Conservation (phyloP, 2,797 vertebrate species). For the Lindbergichthys nudifrons region DNA sequence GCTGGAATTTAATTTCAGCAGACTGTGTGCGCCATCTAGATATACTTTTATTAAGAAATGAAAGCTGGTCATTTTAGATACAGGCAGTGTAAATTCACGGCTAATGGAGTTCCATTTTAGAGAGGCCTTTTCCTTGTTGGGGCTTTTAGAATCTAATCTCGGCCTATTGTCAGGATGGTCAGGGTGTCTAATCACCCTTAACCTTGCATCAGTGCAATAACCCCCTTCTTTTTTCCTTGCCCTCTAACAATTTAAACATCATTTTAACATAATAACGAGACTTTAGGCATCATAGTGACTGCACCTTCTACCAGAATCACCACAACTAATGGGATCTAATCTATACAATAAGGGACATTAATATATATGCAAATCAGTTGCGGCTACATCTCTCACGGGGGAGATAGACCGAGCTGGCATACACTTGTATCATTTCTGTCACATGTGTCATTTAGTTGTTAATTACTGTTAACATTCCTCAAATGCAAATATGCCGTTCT, state of each 20-base stretch:
- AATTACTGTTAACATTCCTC: slow-evolving; percentile 78
- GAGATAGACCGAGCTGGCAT: slow-evolving; percentile 65
- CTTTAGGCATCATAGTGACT: slow-evolving; percentile 80
- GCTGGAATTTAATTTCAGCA: slow-evolving; percentile 57
- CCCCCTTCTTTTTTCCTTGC: slow-evolving; percentile 86
- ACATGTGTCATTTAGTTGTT: slow-evolving; percentile 75
- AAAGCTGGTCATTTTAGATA: slow-evolving; percentile 69
- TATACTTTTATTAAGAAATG: slow-evolving; percentile 66
- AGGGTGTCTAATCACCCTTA: slow-evolving; percentile 76
- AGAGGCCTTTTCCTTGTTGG: slow-evolving; percentile 48
- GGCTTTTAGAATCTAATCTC: slow-evolving; percentile 73
- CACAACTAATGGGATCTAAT: slow-evolving; percentile 92
- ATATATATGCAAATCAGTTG: slow-evolving; percentile 89
- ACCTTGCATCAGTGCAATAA: slow-evolving; percentile 88
- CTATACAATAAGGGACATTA: slow-evolving; percentile 89
- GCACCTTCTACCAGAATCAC: slow-evolving; percentile 86
- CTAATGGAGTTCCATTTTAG: slow-evolving; percentile 64
- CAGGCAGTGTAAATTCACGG: slow-evolving; percentile 53
- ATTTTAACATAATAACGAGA: slow-evolving; percentile 82
- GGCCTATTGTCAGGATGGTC: slow-evolving; percentile 71
- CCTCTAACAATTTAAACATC: slow-evolving; percentile 82
- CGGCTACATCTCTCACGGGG: slow-evolving; percentile 71
- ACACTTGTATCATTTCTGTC: slow-evolving; percentile 73
- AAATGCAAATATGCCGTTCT: slow-evolving; percentile 76
- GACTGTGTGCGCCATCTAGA: slow-evolving; percentile 54